Conservation (phyloP, 35 echinoderm and acorn worm genomes). For the Stichopus chloronotus region DNA sequence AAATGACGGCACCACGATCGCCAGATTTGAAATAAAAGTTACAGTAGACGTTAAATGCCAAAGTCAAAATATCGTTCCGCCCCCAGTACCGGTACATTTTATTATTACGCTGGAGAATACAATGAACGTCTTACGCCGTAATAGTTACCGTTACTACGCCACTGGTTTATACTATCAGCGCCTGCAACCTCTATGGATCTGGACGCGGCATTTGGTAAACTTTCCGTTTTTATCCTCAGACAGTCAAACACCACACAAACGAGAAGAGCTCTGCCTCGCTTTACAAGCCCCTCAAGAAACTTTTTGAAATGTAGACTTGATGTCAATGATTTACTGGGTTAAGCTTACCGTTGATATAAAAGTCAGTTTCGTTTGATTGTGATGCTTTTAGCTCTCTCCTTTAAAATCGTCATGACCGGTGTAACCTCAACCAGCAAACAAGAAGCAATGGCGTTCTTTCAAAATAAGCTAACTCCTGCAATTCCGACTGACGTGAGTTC, state of each 20-base stretch:
- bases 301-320: not conserved
- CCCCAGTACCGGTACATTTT: too few species aligned
- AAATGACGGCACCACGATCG: too few species aligned
- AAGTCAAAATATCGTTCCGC: too few species aligned
- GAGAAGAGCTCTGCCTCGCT: not conserved
- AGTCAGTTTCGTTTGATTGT: slow-evolving; percentile 39
- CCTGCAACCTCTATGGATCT: too few species aligned
- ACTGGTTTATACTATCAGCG: too few species aligned
- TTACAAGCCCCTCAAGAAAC: slow-evolving; percentile 33
- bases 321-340: slow-evolving; percentile 36
- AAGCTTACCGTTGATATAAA: slow-evolving; percentile 31
- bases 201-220: too few species aligned
- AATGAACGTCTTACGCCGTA: too few species aligned
- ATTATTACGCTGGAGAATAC: too few species aligned
- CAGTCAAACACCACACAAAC: slow-evolving; percentile 19
- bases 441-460: slow-evolving; percentile 23
- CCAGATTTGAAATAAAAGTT: too few species aligned
- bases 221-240: not conserved
- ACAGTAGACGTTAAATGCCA: too few species aligned
- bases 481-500: too few species aligned
- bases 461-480: not conserved
- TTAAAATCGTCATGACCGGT: not conserved
- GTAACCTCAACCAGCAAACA: not conserved
- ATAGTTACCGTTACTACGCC: too few species aligned
- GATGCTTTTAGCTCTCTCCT: slow-evolving; percentile 36